These are phyloP conservation scores for Ciconia nigra DNA, from an alignment of 2,797 vertebrate genomes.

Conservation along the genomic window DNA sequence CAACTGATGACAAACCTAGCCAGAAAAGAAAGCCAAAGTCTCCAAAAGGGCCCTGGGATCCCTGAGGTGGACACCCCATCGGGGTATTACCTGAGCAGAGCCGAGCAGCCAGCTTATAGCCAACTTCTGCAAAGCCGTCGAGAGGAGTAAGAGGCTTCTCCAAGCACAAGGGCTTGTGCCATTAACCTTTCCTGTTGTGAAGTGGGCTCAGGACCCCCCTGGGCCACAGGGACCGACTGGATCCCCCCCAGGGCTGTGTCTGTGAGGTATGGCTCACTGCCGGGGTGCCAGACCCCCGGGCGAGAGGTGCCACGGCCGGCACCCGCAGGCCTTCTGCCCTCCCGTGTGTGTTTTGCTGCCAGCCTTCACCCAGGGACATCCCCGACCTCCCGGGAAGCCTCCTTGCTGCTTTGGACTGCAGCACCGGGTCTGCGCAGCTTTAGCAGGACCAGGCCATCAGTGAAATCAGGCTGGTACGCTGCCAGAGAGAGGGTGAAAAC, in stretches of 20 bases:
- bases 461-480: rapidly evolving
- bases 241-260: not conserved
- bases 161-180: not conserved
- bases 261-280: not conserved
- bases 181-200: not conserved
- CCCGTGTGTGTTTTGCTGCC: rapidly evolving
- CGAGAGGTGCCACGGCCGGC: not conserved
- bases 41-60: not conserved
- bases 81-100: not conserved
- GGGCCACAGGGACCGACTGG: not conserved
- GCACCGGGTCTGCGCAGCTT: not conserved
- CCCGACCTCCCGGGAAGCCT: not conserved
- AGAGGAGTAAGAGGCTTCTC: not conserved
- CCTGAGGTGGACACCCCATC: not conserved
- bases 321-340: not conserved
- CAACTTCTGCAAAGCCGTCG: not conserved
- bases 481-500: not conserved
- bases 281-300: not conserved
- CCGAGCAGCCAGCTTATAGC: not conserved
- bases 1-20: not conserved
- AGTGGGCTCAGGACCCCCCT: rapidly evolving
- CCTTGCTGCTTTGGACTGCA: not conserved
- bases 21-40: not conserved
- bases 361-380: not conserved
- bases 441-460: not conserved